A percentile compares a stretch with the other conserved stretches of the same genome.
Evolutionary conservation across 2,113 vertebrate genomes (phyloP).

Genomic region (Sceloporus undulatus): DNA sequence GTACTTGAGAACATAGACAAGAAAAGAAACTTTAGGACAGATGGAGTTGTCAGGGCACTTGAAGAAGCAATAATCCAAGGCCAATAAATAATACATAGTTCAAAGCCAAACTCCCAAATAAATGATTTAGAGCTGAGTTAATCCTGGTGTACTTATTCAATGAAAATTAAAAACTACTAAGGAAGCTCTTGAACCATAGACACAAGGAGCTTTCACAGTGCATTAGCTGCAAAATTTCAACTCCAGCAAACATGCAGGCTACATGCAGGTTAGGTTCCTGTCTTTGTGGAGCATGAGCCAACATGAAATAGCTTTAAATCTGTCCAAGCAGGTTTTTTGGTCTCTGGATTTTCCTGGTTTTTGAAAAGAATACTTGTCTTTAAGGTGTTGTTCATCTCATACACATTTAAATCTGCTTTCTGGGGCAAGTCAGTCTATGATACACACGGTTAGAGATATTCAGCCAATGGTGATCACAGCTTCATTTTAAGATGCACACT

Average conservation of each 20-base stretch:
- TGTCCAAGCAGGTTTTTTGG: too few species aligned
- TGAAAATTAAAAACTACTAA: neutral
- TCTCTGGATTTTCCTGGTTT: too few species aligned
- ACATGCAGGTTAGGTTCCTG: neutral
- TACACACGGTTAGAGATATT: too few species aligned
- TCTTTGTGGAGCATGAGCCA: neutral
- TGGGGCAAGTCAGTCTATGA: too few species aligned
- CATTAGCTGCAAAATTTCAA: constrained; percentile 4
- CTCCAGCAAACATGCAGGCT: neutral
- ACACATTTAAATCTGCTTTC: too few species aligned
- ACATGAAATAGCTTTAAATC: neutral
- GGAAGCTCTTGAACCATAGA: neutral
- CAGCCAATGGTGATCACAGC: too few species aligned
- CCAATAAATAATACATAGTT: constrained; percentile 55
- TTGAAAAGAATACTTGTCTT: too few species aligned
- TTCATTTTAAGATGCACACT: too few species aligned
- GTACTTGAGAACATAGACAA: constrained; percentile 32
- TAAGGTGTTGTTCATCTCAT: too few species aligned
- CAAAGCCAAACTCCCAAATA: constrained; percentile 48
- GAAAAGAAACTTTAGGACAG: neutral
- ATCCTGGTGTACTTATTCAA: constrained; percentile 45
- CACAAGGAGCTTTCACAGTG: constrained; percentile 14
- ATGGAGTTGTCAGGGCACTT: constrained; percentile 46
- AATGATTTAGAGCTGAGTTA: constrained; percentile 62
- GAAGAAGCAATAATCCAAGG: constrained; percentile 54